phyloP scores from a whole-genome alignment of 1,140 invertebrate species.

The Leptopilina clavipes region DNA sequence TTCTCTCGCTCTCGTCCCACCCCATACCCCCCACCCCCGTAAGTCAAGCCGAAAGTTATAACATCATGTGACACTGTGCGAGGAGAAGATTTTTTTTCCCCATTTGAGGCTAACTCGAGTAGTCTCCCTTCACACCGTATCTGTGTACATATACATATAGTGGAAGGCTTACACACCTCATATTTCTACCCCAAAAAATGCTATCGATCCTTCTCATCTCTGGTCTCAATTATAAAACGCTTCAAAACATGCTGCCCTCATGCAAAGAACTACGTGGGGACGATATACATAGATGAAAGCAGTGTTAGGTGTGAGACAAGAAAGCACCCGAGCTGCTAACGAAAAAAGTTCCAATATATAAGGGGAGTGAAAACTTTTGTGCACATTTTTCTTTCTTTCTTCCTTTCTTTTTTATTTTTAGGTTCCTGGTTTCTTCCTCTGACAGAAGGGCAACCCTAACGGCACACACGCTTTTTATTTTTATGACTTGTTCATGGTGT shows the following conservation, averaged over 20 bases:
- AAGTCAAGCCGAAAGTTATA: conserved; percentile 20
- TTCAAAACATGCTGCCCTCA: conserved; percentile 63
- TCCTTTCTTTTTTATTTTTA: conserved; percentile 35
- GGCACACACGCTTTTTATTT: conserved; percentile 12
- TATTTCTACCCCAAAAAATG: conserved; percentile 64
- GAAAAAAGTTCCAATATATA: conserved; percentile 50
- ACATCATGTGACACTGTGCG: background rate
- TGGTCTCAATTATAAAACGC: conserved; percentile 69
- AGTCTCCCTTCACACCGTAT: conserved; percentile 3
- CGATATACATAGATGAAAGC: conserved; percentile 48
- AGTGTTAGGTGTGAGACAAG: conserved; percentile 40
- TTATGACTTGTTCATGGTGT: background rate
- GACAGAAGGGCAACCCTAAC: background rate
- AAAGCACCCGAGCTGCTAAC: conserved; percentile 48
- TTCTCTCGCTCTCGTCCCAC: conserved; percentile 35
- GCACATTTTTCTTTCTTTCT: conserved; percentile 37
- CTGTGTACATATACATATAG: too few species aligned
- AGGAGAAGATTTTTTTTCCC: background rate
- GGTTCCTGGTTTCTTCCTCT: background rate
- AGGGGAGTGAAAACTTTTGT: conserved; percentile 45
- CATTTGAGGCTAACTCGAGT: background rate
- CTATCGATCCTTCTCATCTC: conserved; percentile 65
- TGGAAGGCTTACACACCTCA: conserved; percentile 53
- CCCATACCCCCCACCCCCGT: background rate
- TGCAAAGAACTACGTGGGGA: conserved; percentile 44